A percentile compares a stretch with the other conserved stretches of the same genome.
Conservation (phyloP, 2,113 vertebrate genomes). For the Sterrhoptilus dennistouni region DNA sequence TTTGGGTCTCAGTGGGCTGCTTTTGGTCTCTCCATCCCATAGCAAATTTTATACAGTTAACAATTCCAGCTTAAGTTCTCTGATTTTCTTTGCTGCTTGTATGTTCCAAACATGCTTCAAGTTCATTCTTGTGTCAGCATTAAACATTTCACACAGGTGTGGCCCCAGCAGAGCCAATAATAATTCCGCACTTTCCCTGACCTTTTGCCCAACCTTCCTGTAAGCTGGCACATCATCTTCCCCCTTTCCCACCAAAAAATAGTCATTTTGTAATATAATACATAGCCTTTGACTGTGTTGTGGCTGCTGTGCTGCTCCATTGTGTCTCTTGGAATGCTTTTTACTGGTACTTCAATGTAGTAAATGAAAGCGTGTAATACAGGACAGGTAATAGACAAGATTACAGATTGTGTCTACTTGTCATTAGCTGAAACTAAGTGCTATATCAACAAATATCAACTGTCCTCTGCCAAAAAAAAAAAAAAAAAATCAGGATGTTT, state of each 20-base stretch:
- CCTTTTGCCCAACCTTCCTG: slow-evolving; percentile 74
- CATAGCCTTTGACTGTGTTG: background rate
- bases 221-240: slow-evolving; percentile 51
- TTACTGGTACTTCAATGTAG: slow-evolving; percentile 28
- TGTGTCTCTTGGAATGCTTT: slow-evolving; percentile 63
- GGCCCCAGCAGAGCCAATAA: slow-evolving; percentile 67
- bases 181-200: slow-evolving; percentile 76
- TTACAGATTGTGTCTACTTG: slow-evolving; percentile 46
- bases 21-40: background rate
- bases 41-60: background rate
- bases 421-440: slow-evolving; percentile 50
- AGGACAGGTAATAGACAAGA: slow-evolving; percentile 14
- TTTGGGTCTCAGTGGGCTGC: background rate
- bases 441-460: slow-evolving; percentile 22
- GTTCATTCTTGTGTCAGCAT: slow-evolving; percentile 75
- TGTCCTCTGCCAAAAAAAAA: background rate
- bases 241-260: background rate
- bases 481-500: background rate
- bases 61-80: slow-evolving; percentile 3
- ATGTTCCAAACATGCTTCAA: slow-evolving; percentile 65
- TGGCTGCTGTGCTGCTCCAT: slow-evolving; percentile 7
- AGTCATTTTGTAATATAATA: slow-evolving; percentile 61
- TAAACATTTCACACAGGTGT: slow-evolving; percentile 69
- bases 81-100: background rate
- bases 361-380: slow-evolving; percentile 59